These are phyloP conservation scores for Xiphorhynchus elegans DNA, from an alignment of 2,113 vertebrate species.

Conservation along the genomic window DNA sequence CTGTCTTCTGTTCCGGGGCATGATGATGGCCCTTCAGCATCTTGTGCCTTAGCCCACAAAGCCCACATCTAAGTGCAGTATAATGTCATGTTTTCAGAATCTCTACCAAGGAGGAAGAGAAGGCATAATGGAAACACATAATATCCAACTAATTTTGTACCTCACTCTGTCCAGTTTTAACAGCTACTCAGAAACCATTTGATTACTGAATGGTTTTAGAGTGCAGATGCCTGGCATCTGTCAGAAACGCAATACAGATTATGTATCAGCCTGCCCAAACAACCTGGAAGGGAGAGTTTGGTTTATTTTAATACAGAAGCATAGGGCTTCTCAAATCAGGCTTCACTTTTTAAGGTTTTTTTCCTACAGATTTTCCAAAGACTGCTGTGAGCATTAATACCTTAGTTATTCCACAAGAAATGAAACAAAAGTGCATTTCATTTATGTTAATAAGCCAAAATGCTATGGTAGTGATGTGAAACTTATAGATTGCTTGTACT, in stretches of 20 bases:
- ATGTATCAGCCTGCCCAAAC: background rate
- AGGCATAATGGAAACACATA: background rate
- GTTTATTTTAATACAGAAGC: background rate
- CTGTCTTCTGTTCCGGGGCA: background rate
- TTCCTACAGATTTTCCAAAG: background rate
- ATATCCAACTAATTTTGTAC: background rate
- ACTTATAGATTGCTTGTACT: background rate
- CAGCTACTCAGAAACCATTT: background rate
- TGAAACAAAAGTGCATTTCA: background rate
- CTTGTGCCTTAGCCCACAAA: background rate
- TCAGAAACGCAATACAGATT: background rate
- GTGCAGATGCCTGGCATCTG: background rate
- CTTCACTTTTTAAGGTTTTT: background rate
- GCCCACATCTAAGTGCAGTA: background rate
- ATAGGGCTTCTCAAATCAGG: background rate
- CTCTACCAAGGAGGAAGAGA: background rate
- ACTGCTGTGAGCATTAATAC: background rate
- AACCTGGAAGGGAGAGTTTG: background rate
- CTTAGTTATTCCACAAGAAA: background rate
- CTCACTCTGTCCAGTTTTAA: background rate
- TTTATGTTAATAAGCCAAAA: background rate
- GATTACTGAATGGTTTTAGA: background rate
- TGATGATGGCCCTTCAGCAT: constrained; percentile 1
- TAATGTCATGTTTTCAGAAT: background rate
- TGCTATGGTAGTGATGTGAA: background rate